Evolutionary conservation across 2,888 invertebrate genomes (phyloP), one percentile per base, ranked within the genome.

Genomic region (Ditula angustiorana): DNA sequence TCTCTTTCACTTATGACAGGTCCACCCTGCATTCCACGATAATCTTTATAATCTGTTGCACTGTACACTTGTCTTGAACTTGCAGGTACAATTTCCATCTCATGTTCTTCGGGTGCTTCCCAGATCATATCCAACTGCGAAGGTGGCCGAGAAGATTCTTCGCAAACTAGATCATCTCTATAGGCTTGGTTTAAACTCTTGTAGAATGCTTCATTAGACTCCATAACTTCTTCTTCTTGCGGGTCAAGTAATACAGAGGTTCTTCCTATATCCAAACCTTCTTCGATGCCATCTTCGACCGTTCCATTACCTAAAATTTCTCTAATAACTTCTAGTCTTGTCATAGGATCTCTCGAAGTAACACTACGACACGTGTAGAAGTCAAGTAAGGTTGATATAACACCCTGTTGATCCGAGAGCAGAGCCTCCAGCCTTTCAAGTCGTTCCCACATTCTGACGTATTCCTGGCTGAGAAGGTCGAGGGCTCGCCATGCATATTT

Each of bases 401-500:
- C 97, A 74, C 96, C 96, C 84, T 98, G 98, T 85, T 98, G 98
- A 81, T 98, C 98, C 83, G 96, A 95, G 2, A 98, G 94, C 67
- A 98, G 94, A 21, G 96, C 95, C 83, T 98, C 98, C 26, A 98
- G 91, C 84, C 98, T 97, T 80, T 98, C 98, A 67, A 98, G 91
- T 47, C 98, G 94, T 79, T 97, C 97, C 98, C 98, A 98, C 96
- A 98, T 98, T 83, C 97, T 96, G 58, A 98, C 96, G 79, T 98
- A 98, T 83, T 98, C 98, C 79, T 97, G 97, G 37, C 97, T 97
- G 30, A 98, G 94, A 58, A 98, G 93, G 82, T 98, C 98, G 61
- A 98, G 93, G 2, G 98, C 98, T 70, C 98, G 94, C 98, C 98
- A 98, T 16, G 98, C 98, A 81, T 97, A 98, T 80, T 97, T 96